Evolutionary conservation across 2,888 invertebrate species (phyloP).

Genomic region (Malachius bipustulatus): DNA sequence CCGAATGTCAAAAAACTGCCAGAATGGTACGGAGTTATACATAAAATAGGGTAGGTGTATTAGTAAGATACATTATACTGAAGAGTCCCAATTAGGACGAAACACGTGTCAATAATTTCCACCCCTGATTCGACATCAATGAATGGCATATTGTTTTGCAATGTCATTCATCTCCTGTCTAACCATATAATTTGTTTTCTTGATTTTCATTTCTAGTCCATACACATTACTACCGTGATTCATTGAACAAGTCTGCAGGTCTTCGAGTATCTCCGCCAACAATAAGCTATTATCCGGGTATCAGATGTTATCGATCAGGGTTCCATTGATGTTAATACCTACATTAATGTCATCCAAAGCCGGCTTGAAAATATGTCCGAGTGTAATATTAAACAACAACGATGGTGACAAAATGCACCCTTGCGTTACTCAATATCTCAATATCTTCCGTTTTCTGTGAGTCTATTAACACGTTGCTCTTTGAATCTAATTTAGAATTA

Average conservation of each 20-base stretch:
- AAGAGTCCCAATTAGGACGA: too few species aligned
- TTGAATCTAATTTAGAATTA: conserved; percentile 4
- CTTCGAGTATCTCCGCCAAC: background rate
- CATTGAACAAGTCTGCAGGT: conserved; percentile 3
- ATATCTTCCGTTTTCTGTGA: conserved; percentile 4
- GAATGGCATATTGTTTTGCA: too few species aligned
- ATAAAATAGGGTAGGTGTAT: too few species aligned
- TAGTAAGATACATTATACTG: too few species aligned
- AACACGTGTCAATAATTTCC: too few species aligned
- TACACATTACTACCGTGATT: background rate
- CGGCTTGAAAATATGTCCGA: conserved; percentile 3
- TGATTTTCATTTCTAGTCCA: conserved; percentile 6
- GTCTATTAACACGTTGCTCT: conserved; percentile 4
- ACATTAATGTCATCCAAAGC: conserved; percentile 5
- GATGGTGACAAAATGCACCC: too few species aligned
- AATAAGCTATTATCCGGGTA: conserved; percentile 5
- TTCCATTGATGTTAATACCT: too few species aligned
- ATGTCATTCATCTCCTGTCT: too few species aligned
- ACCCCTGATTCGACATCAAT: too few species aligned
- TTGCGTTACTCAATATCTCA: background rate
- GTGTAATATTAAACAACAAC: too few species aligned
- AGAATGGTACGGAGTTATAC: too few species aligned
- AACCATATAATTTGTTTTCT: conserved; percentile 4
- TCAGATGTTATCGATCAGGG: conserved; percentile 7
- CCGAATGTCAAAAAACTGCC: too few species aligned